A percentile compares a stretch with the other conserved stretches of the same genome.
Evolutionary conservation across 2,797 vertebrate genomes (phyloP).

Genomic region (Sebastes iracundus): DNA sequence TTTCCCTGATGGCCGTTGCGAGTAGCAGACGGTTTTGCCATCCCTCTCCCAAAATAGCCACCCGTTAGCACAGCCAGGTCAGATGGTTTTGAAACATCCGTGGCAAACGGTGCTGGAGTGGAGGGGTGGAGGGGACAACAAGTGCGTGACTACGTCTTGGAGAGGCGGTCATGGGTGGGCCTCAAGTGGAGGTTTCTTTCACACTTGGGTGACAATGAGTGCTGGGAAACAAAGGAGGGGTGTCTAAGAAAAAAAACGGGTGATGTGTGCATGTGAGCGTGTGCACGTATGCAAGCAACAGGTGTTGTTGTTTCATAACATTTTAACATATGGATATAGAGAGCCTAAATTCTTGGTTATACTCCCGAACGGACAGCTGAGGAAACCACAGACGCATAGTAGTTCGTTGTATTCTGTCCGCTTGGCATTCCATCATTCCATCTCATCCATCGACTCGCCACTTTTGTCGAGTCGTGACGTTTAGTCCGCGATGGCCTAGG

Average conservation of each 20-base stretch:
- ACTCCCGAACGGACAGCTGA: background rate
- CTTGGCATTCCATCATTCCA: too few species aligned
- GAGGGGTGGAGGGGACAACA: slow-evolving; percentile 30
- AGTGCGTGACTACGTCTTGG: slow-evolving; percentile 39
- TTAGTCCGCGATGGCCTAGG: background rate
- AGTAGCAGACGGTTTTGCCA: slow-evolving; percentile 82
- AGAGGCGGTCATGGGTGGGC: slow-evolving; percentile 49
- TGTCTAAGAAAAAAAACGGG: slow-evolving; percentile 31
- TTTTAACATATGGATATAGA: background rate
- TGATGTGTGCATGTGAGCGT: background rate
- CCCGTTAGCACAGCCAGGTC: slow-evolving; percentile 73
- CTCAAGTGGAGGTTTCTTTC: slow-evolving; percentile 65
- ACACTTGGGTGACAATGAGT: slow-evolving; percentile 67
- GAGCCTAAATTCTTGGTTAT: background rate
- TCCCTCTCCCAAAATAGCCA: slow-evolving; percentile 80
- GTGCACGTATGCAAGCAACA: slow-evolving; percentile 4
- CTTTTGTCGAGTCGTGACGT: background rate
- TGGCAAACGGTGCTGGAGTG: slow-evolving; percentile 71
- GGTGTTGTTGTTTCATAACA: slow-evolving; percentile 24
- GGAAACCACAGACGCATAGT: too few species aligned
- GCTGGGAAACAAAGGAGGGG: slow-evolving; percentile 40
- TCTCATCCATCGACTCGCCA: background rate
- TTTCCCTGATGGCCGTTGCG: slow-evolving; percentile 38
- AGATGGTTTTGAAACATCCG: slow-evolving; percentile 84
- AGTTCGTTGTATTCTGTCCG: too few species aligned